Conservation (phyloP, 2,888 invertebrate genomes). For the Camptogramma bilineatum region DNA sequence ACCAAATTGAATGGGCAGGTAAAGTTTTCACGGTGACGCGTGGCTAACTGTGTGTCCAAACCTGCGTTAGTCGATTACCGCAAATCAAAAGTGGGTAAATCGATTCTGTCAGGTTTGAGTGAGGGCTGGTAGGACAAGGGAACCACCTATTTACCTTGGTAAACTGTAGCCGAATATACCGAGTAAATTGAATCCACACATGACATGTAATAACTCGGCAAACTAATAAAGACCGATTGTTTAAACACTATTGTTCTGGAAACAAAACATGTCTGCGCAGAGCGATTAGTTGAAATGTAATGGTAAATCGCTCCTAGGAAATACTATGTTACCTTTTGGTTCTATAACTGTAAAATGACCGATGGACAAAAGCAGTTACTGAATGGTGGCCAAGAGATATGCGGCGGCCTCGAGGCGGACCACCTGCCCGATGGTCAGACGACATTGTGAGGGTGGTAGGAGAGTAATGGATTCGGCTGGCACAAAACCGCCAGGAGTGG, state of each 20-base stretch:
- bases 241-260: not conserved
- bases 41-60: constrained; percentile 37
- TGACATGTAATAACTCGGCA: constrained; percentile 4
- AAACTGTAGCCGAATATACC: constrained; percentile 36
- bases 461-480: too few relatives aligned
- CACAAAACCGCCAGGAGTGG: too few relatives aligned
- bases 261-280: not conserved
- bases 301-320: too few relatives aligned
- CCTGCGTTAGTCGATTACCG: constrained; percentile 44
- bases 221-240: not conserved
- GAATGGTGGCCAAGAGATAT: too few relatives aligned
- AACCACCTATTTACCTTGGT: constrained; percentile 41
- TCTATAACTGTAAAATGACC: too few relatives aligned
- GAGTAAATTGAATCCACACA: constrained; percentile 39
- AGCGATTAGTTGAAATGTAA: not conserved
- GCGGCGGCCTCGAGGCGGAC: too few relatives aligned
- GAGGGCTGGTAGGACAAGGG: constrained; percentile 38
- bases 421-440: too few relatives aligned
- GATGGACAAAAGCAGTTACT: too few relatives aligned
- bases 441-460: too few relatives aligned
- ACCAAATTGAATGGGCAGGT: constrained; percentile 23
- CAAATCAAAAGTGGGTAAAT: constrained; percentile 51
- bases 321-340: too few relatives aligned
- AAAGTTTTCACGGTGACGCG: constrained; percentile 32
- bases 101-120: constrained; percentile 46